These are phyloP conservation scores for Peromyscus melanophrys DNA, from an alignment of 2,797 vertebrate genomes.

Conservation along the genomic window DNA sequence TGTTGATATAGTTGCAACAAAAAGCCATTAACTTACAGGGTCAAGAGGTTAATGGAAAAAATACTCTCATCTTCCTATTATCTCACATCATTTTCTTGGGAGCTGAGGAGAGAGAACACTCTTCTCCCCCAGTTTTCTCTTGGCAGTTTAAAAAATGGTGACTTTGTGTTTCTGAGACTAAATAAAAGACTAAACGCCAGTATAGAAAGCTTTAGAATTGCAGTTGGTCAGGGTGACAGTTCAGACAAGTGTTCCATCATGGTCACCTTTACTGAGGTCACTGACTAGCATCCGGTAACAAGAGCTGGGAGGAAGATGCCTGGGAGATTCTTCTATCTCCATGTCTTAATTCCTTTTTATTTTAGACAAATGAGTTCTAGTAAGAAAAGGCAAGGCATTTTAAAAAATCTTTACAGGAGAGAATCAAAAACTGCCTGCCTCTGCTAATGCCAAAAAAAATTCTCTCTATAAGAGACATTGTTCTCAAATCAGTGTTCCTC, in stretches of 20 bases:
- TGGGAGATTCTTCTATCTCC: conserved; percentile 79
- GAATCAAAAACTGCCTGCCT: conserved; percentile 8
- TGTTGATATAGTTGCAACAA: conserved; percentile 92
- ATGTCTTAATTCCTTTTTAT: conserved; percentile 35
- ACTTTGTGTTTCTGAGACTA: conserved; percentile 84
- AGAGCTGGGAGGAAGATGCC: conserved; percentile 66
- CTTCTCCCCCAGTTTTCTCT: conserved; percentile 69
- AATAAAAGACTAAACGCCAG: conserved; percentile 88
- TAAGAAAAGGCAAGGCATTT: conserved; percentile 46
- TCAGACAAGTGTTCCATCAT: conserved; percentile 65
- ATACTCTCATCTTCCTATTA: conserved; percentile 86
- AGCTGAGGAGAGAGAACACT: conserved; percentile 84
- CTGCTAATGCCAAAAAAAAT: not conserved
- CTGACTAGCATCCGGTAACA: conserved; percentile 64
- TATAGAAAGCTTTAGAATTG: conserved; percentile 79
- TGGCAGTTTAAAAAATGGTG: conserved; percentile 87
- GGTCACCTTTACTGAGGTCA: conserved; percentile 77
- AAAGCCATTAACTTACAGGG: conserved; percentile 94
- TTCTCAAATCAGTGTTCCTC: not conserved
- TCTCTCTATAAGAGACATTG: conserved; percentile 28
- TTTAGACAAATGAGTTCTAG: conserved; percentile 48
- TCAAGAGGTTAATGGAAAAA: conserved; percentile 93
- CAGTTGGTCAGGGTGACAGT: conserved; percentile 76
- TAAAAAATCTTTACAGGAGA: not conserved
- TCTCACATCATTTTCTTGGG: conserved; percentile 77